Percentiles rank a stretch among this genome's conserved stretches.
phyloP scores from a whole-genome alignment of 2,888 invertebrate species.

The Eristalinus aeneus region DNA sequence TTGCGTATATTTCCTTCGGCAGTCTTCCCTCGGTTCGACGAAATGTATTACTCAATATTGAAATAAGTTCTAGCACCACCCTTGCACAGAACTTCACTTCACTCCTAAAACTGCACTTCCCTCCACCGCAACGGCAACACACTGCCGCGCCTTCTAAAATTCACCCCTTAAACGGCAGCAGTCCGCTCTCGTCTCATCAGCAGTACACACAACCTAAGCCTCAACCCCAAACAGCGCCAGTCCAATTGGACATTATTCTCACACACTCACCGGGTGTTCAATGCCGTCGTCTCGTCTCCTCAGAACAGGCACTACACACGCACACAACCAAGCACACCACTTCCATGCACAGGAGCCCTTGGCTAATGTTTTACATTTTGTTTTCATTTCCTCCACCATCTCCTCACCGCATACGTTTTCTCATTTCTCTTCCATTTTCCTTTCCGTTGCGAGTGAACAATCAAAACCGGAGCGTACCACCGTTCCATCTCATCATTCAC shows the following conservation, averaged over 20 bases:
- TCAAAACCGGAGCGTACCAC: slow-evolving; percentile 44
- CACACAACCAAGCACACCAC: slow-evolving; percentile 38
- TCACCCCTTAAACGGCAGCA: slow-evolving; percentile 3
- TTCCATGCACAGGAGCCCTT: slow-evolving; percentile 1
- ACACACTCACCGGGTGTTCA: slow-evolving; percentile 38
- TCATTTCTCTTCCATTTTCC: slow-evolving; percentile 52
- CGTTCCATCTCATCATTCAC: background rate
- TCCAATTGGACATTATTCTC: slow-evolving; percentile 35
- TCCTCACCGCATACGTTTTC: background rate
- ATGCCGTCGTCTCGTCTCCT: slow-evolving; percentile 68
- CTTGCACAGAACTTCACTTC: too few species aligned
- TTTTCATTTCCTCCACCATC: slow-evolving; percentile 33
- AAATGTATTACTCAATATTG: too few species aligned
- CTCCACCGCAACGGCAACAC: slow-evolving; percentile 8
- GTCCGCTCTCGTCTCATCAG: background rate
- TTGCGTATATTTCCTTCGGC: too few species aligned
- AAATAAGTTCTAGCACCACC: too few species aligned
- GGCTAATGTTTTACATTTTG: slow-evolving; percentile 10
- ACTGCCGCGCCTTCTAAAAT: background rate
- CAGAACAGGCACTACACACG: slow-evolving; percentile 67
- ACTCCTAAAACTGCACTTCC: background rate
- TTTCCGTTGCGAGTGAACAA: slow-evolving; percentile 44
- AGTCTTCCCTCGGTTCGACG: too few species aligned
- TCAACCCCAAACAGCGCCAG: slow-evolving; percentile 1
- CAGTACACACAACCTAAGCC: background rate